Evolutionary conservation across 92 coral and sea anemone species (phyloP), one percentile per base, ranked within the genome.

Genomic region (Palythoa grandiflora): DNA sequence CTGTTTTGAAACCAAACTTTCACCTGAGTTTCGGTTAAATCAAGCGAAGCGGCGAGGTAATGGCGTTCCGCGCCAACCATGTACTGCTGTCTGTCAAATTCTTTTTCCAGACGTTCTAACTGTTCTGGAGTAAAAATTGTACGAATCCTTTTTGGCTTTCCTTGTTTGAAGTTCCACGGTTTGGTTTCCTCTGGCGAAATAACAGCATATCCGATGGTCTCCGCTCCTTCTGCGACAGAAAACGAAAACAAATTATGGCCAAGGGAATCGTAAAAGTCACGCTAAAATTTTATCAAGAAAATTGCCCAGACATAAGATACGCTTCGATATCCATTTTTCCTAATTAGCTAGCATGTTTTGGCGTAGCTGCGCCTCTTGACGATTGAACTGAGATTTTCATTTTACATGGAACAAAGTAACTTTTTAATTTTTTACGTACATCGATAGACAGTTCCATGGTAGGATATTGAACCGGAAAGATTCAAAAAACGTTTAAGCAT

Each of bases 1-100:
- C 99, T 90, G 79, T 97, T 97, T 80, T 97, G 99, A 60, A 97
- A 97, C 99, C 99, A 97, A 73, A 97, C 99, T 88, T 97, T 97
- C 52, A 97, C 99, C 89, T 97, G 99, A 4, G 99, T 97, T 91
- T 97, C 99, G 15, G 99, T 97, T 17, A 97, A 87, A 61, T 96
- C 93, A 8, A 97, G 95, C 55, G 99, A 95, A 5, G 99, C 98
- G 11, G 99, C 99, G 1, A 97, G 96, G 38, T 95, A 97, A 53
- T 96, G 98, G 53, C 99, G 87, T 71, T 97, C 99, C 0, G 96
- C 97, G 6, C 99, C 99, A 3, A 97, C 99, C 95, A 97, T 95
- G 80, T 97, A 97, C 77, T 97, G 99, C 60, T 97, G 99, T 16
- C 98, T 88, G 35, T 96, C 98, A 47, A 97, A 97, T 55, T 97